A percentile compares a stretch with the other conserved stretches of the same genome.
phyloP scores from a whole-genome alignment of 2,113 vertebrate species.

The Perccottus glenii region DNA sequence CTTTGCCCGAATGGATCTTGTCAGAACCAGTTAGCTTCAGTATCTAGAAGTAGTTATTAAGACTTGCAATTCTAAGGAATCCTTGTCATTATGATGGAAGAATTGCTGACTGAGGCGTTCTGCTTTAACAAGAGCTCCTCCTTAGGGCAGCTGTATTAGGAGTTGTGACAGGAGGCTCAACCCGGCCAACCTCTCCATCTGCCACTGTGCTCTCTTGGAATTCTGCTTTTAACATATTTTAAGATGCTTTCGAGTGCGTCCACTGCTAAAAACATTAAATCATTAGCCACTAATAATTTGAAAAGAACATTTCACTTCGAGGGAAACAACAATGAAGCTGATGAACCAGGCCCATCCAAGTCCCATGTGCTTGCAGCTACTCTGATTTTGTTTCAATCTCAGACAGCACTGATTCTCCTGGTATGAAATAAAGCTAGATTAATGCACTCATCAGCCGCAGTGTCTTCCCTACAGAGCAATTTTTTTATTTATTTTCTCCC shows the following conservation, averaged over 20 bases:
- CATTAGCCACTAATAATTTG: background rate
- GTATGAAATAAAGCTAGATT: constrained; percentile 27
- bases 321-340: constrained; percentile 1
- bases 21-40: too few relatives aligned
- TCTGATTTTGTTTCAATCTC: background rate
- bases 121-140: constrained; percentile 1
- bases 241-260: background rate
- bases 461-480: constrained; percentile 33
- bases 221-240: too few relatives aligned
- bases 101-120: background rate
- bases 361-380: background rate
- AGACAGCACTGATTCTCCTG: constrained; percentile 12
- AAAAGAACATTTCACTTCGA: background rate
- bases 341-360: background rate
- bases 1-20: too few relatives aligned
- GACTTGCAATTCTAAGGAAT: too few relatives aligned
- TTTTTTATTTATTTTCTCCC: background rate
- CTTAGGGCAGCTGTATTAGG: constrained; percentile 1
- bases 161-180: background rate
- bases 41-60: too few relatives aligned
- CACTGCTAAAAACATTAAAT: too few relatives aligned
- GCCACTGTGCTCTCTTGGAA: background rate
- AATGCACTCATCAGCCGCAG: constrained; percentile 29
- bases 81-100: too few relatives aligned
- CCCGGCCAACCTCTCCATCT: background rate